phyloP scores from a whole-genome alignment of 2,888 invertebrate genomes.

The Thalpophila matura region DNA sequence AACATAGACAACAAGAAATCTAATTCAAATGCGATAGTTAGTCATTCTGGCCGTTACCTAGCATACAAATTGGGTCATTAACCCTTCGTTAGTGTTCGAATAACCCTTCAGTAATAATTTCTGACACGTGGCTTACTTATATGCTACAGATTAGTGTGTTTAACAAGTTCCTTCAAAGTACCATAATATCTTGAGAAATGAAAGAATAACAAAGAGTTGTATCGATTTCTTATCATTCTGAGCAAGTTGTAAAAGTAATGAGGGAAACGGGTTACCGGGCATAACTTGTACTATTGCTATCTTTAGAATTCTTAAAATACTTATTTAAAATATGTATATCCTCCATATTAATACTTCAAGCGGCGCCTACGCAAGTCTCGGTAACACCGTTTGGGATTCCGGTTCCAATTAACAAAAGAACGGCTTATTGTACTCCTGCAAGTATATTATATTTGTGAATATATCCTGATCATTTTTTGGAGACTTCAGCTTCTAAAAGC shows the following conservation, averaged over 20 bases:
- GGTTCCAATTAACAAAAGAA: neutral
- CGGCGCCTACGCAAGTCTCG: conserved; percentile 21
- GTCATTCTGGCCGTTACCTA: neutral
- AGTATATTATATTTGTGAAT: neutral
- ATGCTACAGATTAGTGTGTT: neutral
- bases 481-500: neutral
- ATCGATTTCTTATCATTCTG: conserved; percentile 18
- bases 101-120: conserved; percentile 10
- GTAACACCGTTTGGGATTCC: conserved; percentile 9
- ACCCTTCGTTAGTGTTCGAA: neutral
- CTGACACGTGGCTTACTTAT: conserved; percentile 12
- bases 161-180: neutral
- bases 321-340: conserved; percentile 11
- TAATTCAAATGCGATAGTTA: neutral
- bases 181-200: neutral
- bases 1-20: neutral
- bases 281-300: conserved; percentile 26
- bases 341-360: neutral
- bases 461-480: neutral
- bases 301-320: conserved; percentile 26
- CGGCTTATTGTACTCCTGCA: neutral
- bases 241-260: conserved; percentile 10
- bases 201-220: conserved; percentile 8
- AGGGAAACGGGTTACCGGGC: conserved; percentile 26
- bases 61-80: conserved; percentile 8